Conservation (phyloP, 2,888 invertebrate genomes). For the Xestia c-nigrum region DNA sequence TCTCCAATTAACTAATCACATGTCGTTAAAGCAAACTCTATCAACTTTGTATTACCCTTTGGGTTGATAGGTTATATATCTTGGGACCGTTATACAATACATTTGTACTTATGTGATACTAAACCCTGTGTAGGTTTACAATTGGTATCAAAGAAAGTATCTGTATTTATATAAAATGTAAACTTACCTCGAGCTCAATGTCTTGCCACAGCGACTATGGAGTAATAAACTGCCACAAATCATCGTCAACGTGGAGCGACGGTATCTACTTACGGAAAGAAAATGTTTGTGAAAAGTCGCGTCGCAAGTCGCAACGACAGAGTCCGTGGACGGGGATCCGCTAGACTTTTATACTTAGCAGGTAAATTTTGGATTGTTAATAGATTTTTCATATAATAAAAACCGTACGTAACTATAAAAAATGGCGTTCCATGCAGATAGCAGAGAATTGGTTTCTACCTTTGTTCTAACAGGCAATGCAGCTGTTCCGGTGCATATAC, state of each 20-base stretch:
- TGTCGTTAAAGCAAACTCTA: slow-evolving; percentile 59
- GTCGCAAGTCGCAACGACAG: neutral
- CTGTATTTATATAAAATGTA: neutral
- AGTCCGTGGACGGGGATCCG: neutral
- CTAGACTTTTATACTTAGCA: neutral
- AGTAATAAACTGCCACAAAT: neutral
- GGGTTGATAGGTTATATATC: slow-evolving; percentile 29
- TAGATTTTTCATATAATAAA: neutral
- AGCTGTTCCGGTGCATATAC: neutral
- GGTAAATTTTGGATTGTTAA: neutral
- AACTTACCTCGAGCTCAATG: neutral
- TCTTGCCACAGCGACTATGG: neutral
- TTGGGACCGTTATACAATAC: neutral
- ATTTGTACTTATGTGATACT: neutral
- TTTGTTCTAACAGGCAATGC: neutral
- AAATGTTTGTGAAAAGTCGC: neutral
- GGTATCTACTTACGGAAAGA: neutral
- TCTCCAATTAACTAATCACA: slow-evolving; percentile 65
- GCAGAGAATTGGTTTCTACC: neutral
- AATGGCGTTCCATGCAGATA: neutral
- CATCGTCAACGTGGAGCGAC: too few species aligned
- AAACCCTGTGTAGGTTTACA: neutral
- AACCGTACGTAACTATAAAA: neutral
- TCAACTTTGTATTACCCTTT: slow-evolving; percentile 45
- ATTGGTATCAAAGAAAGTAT: neutral